Conservation (phyloP, 1,140 invertebrate species). For the Prorops nasuta region DNA sequence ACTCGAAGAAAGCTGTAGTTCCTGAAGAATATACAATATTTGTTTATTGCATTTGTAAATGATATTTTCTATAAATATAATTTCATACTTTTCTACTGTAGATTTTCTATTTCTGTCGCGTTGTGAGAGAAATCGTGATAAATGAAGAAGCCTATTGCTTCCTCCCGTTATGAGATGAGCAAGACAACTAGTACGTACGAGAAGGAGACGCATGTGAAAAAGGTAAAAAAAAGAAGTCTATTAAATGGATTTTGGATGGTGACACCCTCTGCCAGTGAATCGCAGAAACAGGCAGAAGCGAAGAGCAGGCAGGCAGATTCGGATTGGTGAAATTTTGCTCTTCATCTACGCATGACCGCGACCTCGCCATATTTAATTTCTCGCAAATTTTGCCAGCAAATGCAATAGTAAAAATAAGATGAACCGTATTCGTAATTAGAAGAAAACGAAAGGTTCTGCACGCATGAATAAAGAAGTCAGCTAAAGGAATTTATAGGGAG, state of each 20-base stretch:
- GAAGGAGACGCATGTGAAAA: conserved; percentile 5
- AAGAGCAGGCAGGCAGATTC: background rate
- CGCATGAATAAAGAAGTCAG: background rate
- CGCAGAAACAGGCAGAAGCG: too few species aligned
- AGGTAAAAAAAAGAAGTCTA: background rate
- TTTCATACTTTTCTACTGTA: background rate
- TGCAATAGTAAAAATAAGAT: conserved; percentile 12
- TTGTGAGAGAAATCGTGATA: too few species aligned
- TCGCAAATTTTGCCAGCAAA: conserved; percentile 36
- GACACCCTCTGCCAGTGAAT: background rate
- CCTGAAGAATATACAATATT: background rate
- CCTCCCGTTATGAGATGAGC: background rate
- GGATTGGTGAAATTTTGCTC: conserved; percentile 5
- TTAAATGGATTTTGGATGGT: background rate
- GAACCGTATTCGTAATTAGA: too few species aligned
- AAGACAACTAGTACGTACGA: background rate
- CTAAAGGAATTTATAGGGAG: conserved; percentile 11
- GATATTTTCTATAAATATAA: conserved; percentile 1
- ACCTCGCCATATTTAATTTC: conserved; percentile 50
- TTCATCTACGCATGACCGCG: conserved; percentile 36
- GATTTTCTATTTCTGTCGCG: background rate
- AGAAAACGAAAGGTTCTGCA: too few species aligned
- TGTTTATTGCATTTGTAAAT: background rate
- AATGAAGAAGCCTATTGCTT: too few species aligned
- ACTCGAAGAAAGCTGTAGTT: too few species aligned